Percentiles rank a stretch among this genome's conserved stretches.
These are phyloP conservation scores for Melanostigma gelatinosum DNA, from an alignment of 2,113 vertebrate species.

Conservation along the genomic window DNA sequence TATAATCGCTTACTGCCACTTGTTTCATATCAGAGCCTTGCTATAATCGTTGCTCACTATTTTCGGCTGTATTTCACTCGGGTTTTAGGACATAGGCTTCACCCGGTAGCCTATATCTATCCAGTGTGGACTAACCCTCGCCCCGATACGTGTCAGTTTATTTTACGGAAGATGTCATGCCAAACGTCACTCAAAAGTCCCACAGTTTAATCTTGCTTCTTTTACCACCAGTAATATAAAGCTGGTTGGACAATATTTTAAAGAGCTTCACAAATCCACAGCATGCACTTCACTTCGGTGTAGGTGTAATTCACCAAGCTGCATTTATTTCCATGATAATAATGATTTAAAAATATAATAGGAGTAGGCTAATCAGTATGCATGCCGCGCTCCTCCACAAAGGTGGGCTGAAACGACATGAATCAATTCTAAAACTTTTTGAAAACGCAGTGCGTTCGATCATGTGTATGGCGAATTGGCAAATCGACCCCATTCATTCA, in stretches of 20 bases:
- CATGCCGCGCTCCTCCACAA: background rate
- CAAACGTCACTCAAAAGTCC: conserved; percentile 51
- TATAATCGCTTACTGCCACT: background rate
- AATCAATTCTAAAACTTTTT: background rate
- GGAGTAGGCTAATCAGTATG: background rate
- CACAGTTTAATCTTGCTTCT: background rate
- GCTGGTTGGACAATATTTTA: fast-evolving
- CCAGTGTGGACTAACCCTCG: background rate
- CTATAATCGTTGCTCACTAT: background rate
- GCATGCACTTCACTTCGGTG: background rate
- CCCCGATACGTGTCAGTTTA: background rate
- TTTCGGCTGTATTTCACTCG: background rate
- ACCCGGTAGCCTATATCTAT: background rate
- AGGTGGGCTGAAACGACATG: background rate
- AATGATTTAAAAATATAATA: background rate
- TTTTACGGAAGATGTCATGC: background rate
- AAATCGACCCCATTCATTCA: background rate
- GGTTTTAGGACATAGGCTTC: background rate
- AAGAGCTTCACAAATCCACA: background rate
- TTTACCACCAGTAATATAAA: background rate
- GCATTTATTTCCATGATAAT: background rate
- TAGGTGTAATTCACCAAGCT: background rate
- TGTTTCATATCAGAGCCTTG: background rate
- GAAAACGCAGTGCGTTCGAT: background rate
- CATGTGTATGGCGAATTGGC: background rate